Evolutionary conservation across 2,888 invertebrate species (phyloP), one percentile per base, ranked within the genome.

Genomic region (Baccha elongata): DNA sequence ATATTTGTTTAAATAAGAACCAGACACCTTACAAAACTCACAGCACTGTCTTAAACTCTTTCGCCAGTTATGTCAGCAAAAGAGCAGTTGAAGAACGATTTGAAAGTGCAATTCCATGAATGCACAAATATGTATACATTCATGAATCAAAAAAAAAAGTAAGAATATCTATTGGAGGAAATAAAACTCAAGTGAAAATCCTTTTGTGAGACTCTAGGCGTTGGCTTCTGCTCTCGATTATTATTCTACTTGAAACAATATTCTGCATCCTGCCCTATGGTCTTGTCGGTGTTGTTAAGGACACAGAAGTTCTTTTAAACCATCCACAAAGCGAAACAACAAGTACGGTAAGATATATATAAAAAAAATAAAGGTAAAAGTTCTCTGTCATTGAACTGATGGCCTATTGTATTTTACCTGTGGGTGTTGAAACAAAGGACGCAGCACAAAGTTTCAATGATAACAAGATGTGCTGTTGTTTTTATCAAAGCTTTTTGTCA

Each of bases 171-270:
- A n/a, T n/a, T n/a, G n/a, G n/a, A n/a, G n/a, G n/a, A n/a, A n/a
- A n/a, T n/a, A n/a, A n/a, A n/a, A n/a, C n/a, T n/a, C n/a, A n/a
- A n/a, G n/a, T n/a, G n/a, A n/a, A n/a, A n/a, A n/a, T n/a, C n/a
- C n/a, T n/a, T n/a, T n/a, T n/a, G n/a, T n/a, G n/a, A n/a, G n/a
- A n/a, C n/a, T n/a, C n/a, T n/a, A n/a, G n/a, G n/a, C n/a, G n/a
- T 80, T 80, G 74, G 80, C 80, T 80, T 80, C 65, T 74, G 40
- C 58, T 58, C 40, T 40, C 74, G 74, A 80, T 74, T 80, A 80
- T 80, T 74, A 23, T 58, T 40, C 80, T 69, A 64, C 55, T 69
- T 52, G 69, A 69, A 80, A 52, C 74, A 74, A 58, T 58, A 69
- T 74, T 80, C 68, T 80, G 48, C 74, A 74, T 69, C 55, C 55